Evolutionary conservation across 2,797 vertebrate genomes (phyloP).

Genomic region (Staurois parvus): DNA sequence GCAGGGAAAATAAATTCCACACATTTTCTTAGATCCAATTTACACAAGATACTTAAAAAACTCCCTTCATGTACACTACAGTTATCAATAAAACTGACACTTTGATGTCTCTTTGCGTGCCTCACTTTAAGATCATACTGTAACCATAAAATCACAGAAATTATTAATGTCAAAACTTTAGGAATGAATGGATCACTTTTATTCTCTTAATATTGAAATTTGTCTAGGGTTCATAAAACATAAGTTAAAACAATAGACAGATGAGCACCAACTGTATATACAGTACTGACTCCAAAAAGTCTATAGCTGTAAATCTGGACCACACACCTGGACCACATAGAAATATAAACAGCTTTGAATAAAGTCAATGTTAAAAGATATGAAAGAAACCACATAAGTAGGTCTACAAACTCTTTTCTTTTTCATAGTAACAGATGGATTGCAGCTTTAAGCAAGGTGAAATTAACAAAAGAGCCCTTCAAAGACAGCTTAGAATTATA

Average conservation of each 20-base stretch:
- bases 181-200: not conserved
- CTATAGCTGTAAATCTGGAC: conserved; percentile 15
- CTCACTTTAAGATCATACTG: not conserved
- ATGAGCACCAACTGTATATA: not conserved
- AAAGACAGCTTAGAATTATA: conserved; percentile 4
- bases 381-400: conserved; percentile 8
- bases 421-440: not conserved
- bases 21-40: not conserved
- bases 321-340: conserved; percentile 31
- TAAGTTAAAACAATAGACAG: conserved; percentile 6
- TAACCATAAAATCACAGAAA: not conserved
- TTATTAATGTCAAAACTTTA: not conserved
- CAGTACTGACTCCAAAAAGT: not conserved
- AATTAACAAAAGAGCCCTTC: conserved; percentile 1
- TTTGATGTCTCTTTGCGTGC: not conserved
- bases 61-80: not conserved
- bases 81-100: not conserved
- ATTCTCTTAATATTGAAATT: not conserved
- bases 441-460: not conserved
- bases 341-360: conserved; percentile 31
- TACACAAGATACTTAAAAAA: not conserved
- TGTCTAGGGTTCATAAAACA: not conserved
- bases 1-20: no score
- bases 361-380: conserved; percentile 10
- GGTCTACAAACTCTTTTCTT: not conserved